Evolutionary conservation across 1,140 invertebrate species (phyloP).

Genomic region (Paraescarpia echinospica): DNA sequence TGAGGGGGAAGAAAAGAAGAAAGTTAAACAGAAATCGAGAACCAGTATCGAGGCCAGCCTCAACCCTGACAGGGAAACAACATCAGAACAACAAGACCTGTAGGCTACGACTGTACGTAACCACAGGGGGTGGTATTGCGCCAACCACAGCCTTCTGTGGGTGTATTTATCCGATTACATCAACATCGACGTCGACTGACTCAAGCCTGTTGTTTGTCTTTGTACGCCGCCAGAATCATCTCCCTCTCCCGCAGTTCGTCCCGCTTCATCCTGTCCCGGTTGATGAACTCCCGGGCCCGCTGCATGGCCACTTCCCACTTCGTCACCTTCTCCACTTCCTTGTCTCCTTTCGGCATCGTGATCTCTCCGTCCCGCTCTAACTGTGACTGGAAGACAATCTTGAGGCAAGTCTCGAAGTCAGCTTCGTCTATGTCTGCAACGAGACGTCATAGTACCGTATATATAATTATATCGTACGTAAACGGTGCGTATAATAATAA

Average conservation of each 20-base stretch:
- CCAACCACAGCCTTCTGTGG: too few species aligned
- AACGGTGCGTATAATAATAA: not conserved
- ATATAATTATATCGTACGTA: not conserved
- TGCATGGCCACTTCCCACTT: not conserved
- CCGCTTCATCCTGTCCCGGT: not conserved
- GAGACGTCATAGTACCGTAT: not conserved
- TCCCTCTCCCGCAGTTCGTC: not conserved
- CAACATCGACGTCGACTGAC: too few species aligned
- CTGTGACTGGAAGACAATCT: not conserved
- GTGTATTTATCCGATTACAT: too few species aligned
- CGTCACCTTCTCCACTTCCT: not conserved
- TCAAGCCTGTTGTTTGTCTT: not conserved
- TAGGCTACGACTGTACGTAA: too few species aligned
- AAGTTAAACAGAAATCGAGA: too few species aligned
- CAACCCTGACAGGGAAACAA: too few species aligned
- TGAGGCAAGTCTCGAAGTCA: slow-evolving; percentile 3
- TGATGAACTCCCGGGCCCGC: not conserved
- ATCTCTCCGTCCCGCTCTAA: not conserved
- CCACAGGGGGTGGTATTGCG: too few species aligned
- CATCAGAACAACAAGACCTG: too few species aligned
- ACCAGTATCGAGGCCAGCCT: too few species aligned
- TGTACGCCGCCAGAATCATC: not conserved
- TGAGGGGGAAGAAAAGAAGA: too few species aligned
- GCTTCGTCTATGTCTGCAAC: not conserved
- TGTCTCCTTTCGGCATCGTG: not conserved